Evolutionary conservation across 2,797 vertebrate species (phyloP), one percentile per base, ranked within the genome.

Genomic region (Petrocephalus sullivani): DNA sequence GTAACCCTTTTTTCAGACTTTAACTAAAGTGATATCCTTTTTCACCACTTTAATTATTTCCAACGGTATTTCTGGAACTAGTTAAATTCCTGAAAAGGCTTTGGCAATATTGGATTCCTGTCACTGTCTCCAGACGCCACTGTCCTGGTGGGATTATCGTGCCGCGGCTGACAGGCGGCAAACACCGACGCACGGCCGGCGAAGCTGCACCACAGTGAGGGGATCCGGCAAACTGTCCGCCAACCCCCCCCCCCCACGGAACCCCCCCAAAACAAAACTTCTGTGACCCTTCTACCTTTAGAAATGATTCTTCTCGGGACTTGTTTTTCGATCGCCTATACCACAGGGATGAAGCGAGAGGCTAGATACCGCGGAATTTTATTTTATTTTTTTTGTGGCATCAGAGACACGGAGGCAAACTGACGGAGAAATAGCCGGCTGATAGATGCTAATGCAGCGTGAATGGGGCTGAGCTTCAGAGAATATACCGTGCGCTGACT

Each of bases 41-140:
- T 78, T 78, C 33, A 19, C 37, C 16, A 46, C 37, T 78, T 78
- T 78, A 78, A 78, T 78, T 78, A 78, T 78, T 78, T 78, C 41
- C 71, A n/a, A 16, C 71, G 37, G 71, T 78, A 78, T 37, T 78
- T 46, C 37, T 41, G 41, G 71, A 78, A 78, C 33, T 78, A 78
- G 71, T 19, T 78, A 78, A 78, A 78, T 46, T 78, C 71, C 71
- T 46, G 37, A 46, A 46, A 46, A 78, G 37, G 64, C 12, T 71
- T 71, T 37, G 64, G 64, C 28, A 33, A 33, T 71, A 37, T 71
- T 71, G 28, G 28, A 71, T 37, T 71, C 5, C 64, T 12, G 12
- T 90, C 89, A 94, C 93, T 71, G 89, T 51, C 94, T 93, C 92
- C 92, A 93, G 87, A 91, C 94, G 92, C 78, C 19, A 78, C 71